Evolutionary conservation across 2,113 vertebrate genomes (phyloP).

Genomic region (Hippocampus guttulatus): DNA sequence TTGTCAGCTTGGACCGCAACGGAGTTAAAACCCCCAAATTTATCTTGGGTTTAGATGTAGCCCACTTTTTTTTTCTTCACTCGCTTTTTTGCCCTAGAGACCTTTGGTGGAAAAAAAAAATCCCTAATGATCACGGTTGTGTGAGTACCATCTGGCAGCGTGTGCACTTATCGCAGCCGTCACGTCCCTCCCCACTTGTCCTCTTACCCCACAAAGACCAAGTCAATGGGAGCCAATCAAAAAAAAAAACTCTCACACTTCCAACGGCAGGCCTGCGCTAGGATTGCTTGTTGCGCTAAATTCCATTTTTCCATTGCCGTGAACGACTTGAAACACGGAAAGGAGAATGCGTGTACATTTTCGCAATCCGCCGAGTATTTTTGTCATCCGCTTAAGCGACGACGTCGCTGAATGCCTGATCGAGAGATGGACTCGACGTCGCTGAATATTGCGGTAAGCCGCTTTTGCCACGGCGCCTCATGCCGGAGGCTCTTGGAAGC

Average conservation of each 20-base stretch:
- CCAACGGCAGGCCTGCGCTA: background rate
- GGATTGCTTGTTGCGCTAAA: no score
- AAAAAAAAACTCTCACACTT: no score
- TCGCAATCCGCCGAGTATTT: conserved; percentile 24
- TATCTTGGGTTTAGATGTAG: no score
- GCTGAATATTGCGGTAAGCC: conserved; percentile 56
- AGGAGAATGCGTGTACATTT: background rate
- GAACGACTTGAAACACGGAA: no score
- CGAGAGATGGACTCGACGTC: conserved; percentile 45
- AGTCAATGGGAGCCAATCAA: background rate
- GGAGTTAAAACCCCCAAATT: no score
- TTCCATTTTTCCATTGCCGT: no score
- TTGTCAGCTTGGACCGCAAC: background rate
- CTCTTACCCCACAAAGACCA: conserved; percentile 10
- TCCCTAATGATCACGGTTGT: conserved; percentile 67
- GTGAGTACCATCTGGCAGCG: conserved; percentile 75
- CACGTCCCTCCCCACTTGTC: conserved; percentile 43
- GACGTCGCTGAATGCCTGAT: background rate
- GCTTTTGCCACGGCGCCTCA: conserved; percentile 21
- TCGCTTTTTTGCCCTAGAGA: conserved; percentile 47
- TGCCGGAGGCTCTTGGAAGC: conserved; percentile 44
- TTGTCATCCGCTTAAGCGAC: conserved; percentile 39
- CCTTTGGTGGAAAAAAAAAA: conserved; percentile 56
- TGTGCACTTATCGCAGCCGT: conserved; percentile 58
- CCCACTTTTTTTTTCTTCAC: background rate